Conservation (phyloP, 2,113 vertebrate species). For the Mus spicilegus region DNA sequence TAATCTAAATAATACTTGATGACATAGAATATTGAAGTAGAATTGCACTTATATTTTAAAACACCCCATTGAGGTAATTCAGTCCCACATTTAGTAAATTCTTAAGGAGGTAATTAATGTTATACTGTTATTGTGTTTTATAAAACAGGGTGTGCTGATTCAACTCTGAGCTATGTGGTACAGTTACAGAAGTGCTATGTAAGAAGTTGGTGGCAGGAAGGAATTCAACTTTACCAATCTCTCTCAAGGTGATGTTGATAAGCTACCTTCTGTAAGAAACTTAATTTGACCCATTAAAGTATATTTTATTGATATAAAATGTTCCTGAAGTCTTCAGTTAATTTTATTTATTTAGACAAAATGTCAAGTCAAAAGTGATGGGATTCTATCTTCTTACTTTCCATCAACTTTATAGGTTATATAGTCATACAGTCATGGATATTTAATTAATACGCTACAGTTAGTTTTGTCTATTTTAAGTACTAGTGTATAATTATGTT, state of each 20-base stretch:
- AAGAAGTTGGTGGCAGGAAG: background rate
- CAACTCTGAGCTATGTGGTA: background rate
- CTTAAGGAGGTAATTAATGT: background rate
- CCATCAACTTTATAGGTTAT: background rate
- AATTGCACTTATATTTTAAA: background rate
- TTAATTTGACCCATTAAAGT: background rate
- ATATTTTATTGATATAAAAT: background rate
- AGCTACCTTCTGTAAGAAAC: background rate
- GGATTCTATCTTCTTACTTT: background rate
- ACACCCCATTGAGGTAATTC: background rate
- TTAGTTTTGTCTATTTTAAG: constrained; percentile 23
- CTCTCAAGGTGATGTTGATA: background rate
- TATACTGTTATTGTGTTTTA: background rate
- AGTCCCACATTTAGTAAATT: background rate
- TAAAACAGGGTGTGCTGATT: background rate
- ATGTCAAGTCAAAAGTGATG: background rate
- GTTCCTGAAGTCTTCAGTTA: background rate
- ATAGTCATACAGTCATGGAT: background rate
- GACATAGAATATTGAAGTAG: background rate
- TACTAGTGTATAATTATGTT: background rate
- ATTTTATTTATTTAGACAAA: constrained; percentile 45
- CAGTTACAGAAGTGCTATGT: background rate
- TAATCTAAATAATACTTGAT: background rate
- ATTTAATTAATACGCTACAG: background rate
- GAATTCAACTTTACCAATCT: background rate